Evolutionary conservation across 2,113 vertebrate genomes (phyloP).

Genomic region (Penelope pileata): DNA sequence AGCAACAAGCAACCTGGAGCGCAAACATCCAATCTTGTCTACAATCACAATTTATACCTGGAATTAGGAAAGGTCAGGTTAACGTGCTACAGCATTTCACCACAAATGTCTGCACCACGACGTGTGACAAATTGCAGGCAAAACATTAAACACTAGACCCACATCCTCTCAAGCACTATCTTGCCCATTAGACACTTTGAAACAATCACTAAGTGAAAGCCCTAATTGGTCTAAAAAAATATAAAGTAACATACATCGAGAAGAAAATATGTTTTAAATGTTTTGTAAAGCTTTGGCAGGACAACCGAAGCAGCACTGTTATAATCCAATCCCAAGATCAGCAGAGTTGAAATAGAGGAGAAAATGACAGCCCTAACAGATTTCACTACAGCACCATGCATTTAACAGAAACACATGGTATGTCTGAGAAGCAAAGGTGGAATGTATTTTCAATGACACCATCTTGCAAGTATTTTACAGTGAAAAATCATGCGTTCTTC

Average conservation of each 20-base stretch:
- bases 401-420: background rate
- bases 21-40: background rate
- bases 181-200: background rate
- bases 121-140: background rate
- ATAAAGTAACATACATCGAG: background rate
- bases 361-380: background rate
- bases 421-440: background rate
- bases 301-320: background rate
- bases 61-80: background rate
- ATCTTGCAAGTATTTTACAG: background rate
- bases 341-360: background rate
- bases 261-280: background rate
- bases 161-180: background rate
- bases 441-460: background rate
- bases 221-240: background rate
- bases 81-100: background rate
- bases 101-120: background rate
- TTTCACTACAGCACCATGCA: background rate
- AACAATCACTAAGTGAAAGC: background rate
- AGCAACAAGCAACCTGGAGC: background rate
- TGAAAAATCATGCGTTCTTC: background rate
- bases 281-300: background rate
- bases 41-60: background rate
- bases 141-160: background rate
- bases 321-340: background rate